phyloP scores from a whole-genome alignment of 2,888 invertebrate genomes.

The Elysia crispata region DNA sequence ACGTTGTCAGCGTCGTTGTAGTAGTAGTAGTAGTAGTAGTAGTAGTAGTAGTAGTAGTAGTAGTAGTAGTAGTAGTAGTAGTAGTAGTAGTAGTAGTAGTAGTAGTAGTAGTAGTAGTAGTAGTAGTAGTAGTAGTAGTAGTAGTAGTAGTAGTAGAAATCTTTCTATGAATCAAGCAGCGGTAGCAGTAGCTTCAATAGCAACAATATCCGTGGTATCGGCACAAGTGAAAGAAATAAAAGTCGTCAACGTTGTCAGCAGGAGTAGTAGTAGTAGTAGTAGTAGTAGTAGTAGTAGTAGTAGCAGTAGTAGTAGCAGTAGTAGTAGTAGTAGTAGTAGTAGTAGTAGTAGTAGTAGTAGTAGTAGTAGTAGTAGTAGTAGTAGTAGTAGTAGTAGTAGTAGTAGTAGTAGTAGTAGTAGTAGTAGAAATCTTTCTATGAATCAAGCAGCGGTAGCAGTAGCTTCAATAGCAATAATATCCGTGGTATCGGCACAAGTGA shows the following conservation, averaged over 20 bases:
- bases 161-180: too few species aligned
- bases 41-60: conserved; percentile 7
- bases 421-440: too few species aligned
- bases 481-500: not conserved
- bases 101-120: conserved; percentile 5
- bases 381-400: too few species aligned
- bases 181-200: too few species aligned
- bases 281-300: conserved; percentile 12
- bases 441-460: too few species aligned
- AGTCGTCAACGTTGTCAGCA: not conserved
- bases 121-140: too few species aligned
- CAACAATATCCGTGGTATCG: too few species aligned
- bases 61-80: conserved; percentile 19
- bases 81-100: conserved; percentile 19
- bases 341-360: conserved; percentile 19
- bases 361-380: conserved; percentile 19
- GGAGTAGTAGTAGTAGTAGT: too few species aligned
- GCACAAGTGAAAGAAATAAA: not conserved
- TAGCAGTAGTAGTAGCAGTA: not conserved
- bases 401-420: too few species aligned
- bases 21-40: not conserved
- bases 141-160: too few species aligned
- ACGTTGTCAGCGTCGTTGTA: not conserved
- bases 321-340: conserved; percentile 19
- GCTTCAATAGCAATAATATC: too few species aligned